These are phyloP conservation scores for Caenorhabditis imperialis DNA, from an alignment of 2,888 invertebrate genomes.

Conservation along the genomic window DNA sequence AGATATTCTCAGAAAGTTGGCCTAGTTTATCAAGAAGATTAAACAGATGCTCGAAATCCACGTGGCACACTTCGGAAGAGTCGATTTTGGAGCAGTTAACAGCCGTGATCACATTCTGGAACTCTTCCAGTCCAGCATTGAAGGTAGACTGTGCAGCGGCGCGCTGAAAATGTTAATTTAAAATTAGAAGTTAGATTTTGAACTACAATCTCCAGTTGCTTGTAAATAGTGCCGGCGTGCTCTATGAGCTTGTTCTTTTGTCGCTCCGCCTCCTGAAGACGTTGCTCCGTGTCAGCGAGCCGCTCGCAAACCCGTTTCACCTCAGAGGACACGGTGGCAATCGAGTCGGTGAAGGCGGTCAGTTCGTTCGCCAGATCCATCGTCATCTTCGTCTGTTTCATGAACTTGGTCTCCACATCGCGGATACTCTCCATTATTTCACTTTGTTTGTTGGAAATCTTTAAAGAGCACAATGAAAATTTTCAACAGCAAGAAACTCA, in stretches of 20 bases:
- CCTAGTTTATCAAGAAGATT: not conserved
- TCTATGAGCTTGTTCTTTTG: not conserved
- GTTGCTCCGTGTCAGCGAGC: not conserved
- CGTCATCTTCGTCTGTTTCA: not conserved
- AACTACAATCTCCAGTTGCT: not conserved
- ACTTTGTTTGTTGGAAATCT: slow-evolving; percentile 9
- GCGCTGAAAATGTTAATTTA: slow-evolving; percentile 5
- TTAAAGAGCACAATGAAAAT: not conserved
- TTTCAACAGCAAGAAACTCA: not conserved
- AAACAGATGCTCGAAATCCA: not conserved
- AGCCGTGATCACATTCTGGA: not conserved
- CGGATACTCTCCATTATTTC: slow-evolving; percentile 2
- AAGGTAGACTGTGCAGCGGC: not conserved
- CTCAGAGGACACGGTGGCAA: not conserved
- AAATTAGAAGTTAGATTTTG: too few relatives aligned
- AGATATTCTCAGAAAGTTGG: too few relatives aligned
- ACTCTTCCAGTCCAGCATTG: not conserved
- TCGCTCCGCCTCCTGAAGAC: not conserved
- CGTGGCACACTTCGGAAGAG: not conserved
- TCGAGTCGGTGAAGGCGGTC: slow-evolving; percentile 2
- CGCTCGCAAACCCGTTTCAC: not conserved
- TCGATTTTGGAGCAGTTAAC: not conserved
- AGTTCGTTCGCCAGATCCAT: slow-evolving; percentile 6
- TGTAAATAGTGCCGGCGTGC: not conserved
- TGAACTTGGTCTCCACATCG: slow-evolving; percentile 11